Conservation (phyloP, 2,113 vertebrate genomes). For the Pitta sordida region DNA sequence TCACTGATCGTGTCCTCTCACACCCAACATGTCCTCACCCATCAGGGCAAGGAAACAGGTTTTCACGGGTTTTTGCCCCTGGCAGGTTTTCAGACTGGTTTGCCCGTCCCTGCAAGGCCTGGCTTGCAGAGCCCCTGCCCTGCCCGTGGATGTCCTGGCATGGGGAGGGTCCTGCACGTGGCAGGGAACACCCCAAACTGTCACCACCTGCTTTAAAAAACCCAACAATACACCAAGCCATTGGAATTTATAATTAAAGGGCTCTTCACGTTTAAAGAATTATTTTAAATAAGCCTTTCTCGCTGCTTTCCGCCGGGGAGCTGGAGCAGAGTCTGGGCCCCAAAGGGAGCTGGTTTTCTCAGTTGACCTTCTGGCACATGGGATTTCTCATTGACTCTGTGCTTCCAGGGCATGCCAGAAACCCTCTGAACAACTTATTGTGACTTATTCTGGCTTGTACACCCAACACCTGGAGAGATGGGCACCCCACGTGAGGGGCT, state of each 20-base stretch:
- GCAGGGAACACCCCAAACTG: accelerated
- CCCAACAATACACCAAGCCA: not conserved
- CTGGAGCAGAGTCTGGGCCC: not conserved
- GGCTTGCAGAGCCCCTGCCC: not conserved
- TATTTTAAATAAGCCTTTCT: not conserved
- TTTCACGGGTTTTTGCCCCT: not conserved
- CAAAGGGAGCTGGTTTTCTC: not conserved
- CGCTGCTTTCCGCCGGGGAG: not conserved
- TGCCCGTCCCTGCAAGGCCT: not conserved
- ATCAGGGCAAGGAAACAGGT: not conserved
- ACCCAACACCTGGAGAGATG: not conserved
- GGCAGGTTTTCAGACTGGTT: not conserved
- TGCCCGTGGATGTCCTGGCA: not conserved
- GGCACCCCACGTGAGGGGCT: not conserved
- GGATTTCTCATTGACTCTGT: not conserved
- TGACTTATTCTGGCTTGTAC: not conserved
- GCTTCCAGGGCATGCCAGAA: not conserved
- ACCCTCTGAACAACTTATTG: not conserved
- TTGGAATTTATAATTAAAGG: not conserved
- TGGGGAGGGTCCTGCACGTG: accelerated
- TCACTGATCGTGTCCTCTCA: not conserved
- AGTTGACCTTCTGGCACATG: not conserved
- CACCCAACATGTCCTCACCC: not conserved
- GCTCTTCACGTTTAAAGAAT: not conserved
- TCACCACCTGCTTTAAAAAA: not conserved